These are phyloP conservation scores for Cepaea hortensis DNA, from an alignment of 2,888 invertebrate genomes.

Conservation along the genomic window DNA sequence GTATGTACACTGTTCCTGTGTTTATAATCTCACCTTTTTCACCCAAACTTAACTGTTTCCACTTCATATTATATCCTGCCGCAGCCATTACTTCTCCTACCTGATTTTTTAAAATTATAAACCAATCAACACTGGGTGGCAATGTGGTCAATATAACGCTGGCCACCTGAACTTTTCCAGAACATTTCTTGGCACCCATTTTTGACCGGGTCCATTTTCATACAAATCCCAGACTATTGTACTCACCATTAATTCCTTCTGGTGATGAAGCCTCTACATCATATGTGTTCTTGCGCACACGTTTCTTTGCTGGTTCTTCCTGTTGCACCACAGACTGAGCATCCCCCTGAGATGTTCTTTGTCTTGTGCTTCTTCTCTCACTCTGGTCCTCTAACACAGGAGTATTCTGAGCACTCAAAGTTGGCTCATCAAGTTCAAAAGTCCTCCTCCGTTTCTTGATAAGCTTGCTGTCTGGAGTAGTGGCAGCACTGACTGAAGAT, in stretches of 20 bases:
- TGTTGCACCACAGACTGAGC: constrained; percentile 8
- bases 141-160: no score
- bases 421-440: constrained; percentile 57
- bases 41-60: no score
- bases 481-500: background rate
- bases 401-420: constrained; percentile 51
- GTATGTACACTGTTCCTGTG: no score
- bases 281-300: constrained; percentile 35
- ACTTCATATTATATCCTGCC: no score
- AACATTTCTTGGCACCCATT: no score
- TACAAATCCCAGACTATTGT: no score
- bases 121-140: no score
- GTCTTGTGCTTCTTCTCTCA: constrained; percentile 16
- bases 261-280: constrained; percentile 17
- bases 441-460: constrained; percentile 58
- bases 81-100: no score
- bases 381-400: constrained; percentile 47
- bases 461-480: background rate
- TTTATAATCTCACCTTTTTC: no score
- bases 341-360: constrained; percentile 24
- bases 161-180: no score
- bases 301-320: constrained; percentile 21
- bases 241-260: background rate
- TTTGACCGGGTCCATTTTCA: no score
- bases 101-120: no score